phyloP scores from a whole-genome alignment of 2,797 vertebrate genomes.

The Thalassophryne amazonica region DNA sequence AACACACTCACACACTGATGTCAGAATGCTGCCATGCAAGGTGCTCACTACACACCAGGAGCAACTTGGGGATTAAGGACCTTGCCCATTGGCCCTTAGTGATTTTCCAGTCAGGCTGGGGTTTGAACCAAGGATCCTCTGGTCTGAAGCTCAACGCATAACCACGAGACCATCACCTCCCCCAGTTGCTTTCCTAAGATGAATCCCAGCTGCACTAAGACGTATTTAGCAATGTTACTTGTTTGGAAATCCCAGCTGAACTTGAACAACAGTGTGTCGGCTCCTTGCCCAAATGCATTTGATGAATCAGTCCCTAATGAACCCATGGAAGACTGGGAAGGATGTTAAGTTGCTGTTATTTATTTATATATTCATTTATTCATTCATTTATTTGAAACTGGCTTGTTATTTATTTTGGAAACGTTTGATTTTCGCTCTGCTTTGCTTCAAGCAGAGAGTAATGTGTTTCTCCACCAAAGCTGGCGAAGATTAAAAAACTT shows the following conservation, averaged over 20 bases:
- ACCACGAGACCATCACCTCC: too few species aligned
- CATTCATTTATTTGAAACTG: too few species aligned
- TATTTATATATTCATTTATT: too few species aligned
- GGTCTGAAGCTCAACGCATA: too few species aligned
- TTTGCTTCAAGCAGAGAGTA: slow-evolving; percentile 35
- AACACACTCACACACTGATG: too few species aligned
- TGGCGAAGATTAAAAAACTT: slow-evolving; percentile 33
- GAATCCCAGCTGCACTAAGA: slow-evolving; percentile 48
- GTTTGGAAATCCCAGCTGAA: slow-evolving; percentile 53
- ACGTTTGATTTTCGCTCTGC: slow-evolving; percentile 30
- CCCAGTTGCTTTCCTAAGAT: slow-evolving; percentile 28
- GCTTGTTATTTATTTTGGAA: slow-evolving; percentile 33
- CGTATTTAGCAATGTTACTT: slow-evolving; percentile 27
- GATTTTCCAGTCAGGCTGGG: too few species aligned
- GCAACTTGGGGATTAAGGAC: too few species aligned
- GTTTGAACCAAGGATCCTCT: too few species aligned
- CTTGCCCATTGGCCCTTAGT: too few species aligned
- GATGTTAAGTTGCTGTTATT: too few species aligned
- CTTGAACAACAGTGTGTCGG: slow-evolving; percentile 33
- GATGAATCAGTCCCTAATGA: slow-evolving; percentile 62
- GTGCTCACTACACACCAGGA: too few species aligned
- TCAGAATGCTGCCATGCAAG: too few species aligned
- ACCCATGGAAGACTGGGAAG: slow-evolving; percentile 36
- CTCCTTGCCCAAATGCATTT: slow-evolving; percentile 36
- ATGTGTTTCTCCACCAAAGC: slow-evolving; percentile 37